A percentile compares a stretch with the other conserved stretches of the same genome.
phyloP scores from a whole-genome alignment of 2,888 invertebrate species.

The Lepeophtheirus nordmannii region DNA sequence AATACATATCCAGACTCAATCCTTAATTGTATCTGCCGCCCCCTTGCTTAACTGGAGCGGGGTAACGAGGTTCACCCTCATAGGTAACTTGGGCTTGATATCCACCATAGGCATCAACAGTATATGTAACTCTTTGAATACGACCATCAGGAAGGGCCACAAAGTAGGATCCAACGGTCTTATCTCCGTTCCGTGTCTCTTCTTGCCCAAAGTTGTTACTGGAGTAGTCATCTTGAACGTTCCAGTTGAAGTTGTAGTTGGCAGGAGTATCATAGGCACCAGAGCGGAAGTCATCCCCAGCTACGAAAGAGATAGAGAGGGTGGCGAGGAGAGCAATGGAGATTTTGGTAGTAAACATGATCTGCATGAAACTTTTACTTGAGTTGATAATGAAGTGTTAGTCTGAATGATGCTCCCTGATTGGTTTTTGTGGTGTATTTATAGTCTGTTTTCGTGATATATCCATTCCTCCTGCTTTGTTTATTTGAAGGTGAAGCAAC shows the following conservation, averaged over 20 bases:
- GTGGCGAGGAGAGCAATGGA: no score
- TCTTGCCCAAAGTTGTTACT: constrained; percentile 22
- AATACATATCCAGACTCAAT: no score
- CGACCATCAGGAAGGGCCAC: constrained; percentile 22
- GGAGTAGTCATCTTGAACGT: constrained; percentile 24
- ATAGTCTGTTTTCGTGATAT: no score
- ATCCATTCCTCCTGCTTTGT: no score
- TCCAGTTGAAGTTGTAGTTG: constrained; percentile 17
- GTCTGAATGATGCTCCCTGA: no score
- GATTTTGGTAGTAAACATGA: no score
- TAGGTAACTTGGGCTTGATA: constrained; percentile 19
- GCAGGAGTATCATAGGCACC: constrained; percentile 5
- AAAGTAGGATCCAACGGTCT: constrained; percentile 22
- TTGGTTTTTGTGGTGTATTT: no score
- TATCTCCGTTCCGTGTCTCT: constrained; percentile 17
- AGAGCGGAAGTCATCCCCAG: not conserved
- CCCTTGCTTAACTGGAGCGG: not conserved
- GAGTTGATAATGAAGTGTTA: no score
- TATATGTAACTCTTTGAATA: constrained; percentile 21
- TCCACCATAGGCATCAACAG: constrained; percentile 19
- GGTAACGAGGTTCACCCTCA: constrained; percentile 11
- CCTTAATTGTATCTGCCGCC: not conserved
- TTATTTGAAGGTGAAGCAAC: no score
- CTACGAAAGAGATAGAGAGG: not conserved
- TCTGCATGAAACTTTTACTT: no score